Evolutionary conservation across 2,797 vertebrate genomes (phyloP), one percentile per base, ranked within the genome.

Genomic region (Luscinia luscinia): DNA sequence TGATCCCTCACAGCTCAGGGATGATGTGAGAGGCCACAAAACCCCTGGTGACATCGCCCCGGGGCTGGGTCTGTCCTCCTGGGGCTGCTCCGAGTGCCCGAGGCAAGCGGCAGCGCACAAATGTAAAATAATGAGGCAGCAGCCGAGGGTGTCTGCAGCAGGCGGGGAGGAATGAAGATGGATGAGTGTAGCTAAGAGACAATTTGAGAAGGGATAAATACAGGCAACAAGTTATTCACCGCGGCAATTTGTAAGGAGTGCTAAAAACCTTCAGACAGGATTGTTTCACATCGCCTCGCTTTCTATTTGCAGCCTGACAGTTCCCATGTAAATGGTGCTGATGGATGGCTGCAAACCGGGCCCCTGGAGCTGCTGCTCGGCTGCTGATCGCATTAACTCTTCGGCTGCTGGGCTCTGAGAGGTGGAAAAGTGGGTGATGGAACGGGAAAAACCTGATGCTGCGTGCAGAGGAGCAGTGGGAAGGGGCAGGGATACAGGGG

Each of bases 181-280:
- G 97, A 98, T 98, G 97, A 97, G 96, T 90, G 94, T 91, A 96
- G 97, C 97, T 87, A 94, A 97, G 95, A 98, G 97, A 98, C 97
- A 97, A 98, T 98, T 98, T 97, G 97, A 94, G 90, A 97, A 96
- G 92, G 97, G 96, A 98, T 98, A 98, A 98, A 98, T 97, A 98
- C 96, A 97, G 96, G 97, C 97, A 97, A 97, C 96, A 97, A 97
- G 97, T 98, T 98, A 97, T 97, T 98, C 97, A 97, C 95, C 72
- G 83, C 74, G 34, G 97, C 96, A 96, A 97, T 98, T 97, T 98
- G 97, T 98, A 97, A 97, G 95, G 97, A 96, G 96, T 51, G 82
- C 95, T 97, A 97, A 97, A 98, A 97, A 94, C 96, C 97, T 97
- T 94, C 95, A 96, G 97, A 97, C 96, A 92, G 96, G 96, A 95